Conservation (phyloP, 1,140 invertebrate genomes). For the Papilio glaucus region DNA sequence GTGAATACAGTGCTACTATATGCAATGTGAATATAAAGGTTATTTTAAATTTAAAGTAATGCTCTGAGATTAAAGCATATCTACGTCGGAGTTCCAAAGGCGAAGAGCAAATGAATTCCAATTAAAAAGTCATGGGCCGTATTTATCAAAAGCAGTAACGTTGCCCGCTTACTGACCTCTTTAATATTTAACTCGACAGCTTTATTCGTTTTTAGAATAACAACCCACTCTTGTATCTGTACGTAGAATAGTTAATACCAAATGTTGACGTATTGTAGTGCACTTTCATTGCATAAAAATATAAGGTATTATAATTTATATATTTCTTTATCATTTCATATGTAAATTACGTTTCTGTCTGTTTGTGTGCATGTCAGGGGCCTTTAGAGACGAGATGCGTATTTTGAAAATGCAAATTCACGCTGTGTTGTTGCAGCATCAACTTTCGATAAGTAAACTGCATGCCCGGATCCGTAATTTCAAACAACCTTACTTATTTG, state of each 20-base stretch:
- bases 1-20: too few species aligned
- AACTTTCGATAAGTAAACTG: too few species aligned
- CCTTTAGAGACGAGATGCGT: neutral
- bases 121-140: conserved; percentile 15
- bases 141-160: conserved; percentile 12
- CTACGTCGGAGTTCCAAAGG: conserved; percentile 14
- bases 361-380: neutral
- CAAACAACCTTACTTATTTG: too few species aligned
- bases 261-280: neutral
- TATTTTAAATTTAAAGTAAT: conserved; percentile 19
- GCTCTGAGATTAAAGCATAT: conserved; percentile 16
- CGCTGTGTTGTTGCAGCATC: too few species aligned
- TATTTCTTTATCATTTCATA: neutral
- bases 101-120: conserved; percentile 17
- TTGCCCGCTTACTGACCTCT: neutral
- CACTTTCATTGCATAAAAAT: neutral
- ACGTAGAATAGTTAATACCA: neutral
- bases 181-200: conserved; percentile 24
- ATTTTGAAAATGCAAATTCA: too few species aligned
- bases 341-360: neutral
- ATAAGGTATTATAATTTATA: neutral
- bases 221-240: neutral
- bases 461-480: too few species aligned
- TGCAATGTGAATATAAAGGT: neutral
- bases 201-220: conserved; percentile 20